A percentile compares a stretch with the other conserved stretches of the same genome.
Evolutionary conservation across 1,140 invertebrate species (phyloP).

Genomic region (Cotesia vestalis): DNA sequence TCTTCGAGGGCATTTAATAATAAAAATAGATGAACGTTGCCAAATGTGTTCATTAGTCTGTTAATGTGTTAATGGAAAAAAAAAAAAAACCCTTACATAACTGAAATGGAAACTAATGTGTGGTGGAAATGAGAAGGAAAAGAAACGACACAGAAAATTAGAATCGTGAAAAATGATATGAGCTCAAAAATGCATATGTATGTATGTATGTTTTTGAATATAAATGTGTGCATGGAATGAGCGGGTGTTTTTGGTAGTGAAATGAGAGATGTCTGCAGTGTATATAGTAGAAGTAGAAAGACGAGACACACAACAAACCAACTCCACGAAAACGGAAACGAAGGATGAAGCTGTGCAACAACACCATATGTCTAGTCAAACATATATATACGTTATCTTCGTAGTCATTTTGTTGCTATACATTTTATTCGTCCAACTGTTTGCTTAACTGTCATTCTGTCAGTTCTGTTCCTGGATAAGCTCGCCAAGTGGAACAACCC

Average conservation of each 20-base stretch:
- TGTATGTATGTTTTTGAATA: neutral
- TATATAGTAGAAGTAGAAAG: neutral
- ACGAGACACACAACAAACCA: slow-evolving; percentile 19
- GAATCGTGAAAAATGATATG: neutral
- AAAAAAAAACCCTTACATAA: no score
- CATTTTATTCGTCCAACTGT: slow-evolving; percentile 32
- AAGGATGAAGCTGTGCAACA: slow-evolving; percentile 44
- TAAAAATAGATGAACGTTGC: no score
- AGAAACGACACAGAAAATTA: neutral
- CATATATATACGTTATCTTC: slow-evolving; percentile 29
- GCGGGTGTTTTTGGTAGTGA: neutral
- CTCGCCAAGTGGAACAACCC: slow-evolving; percentile 25
- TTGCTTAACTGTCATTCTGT: slow-evolving; percentile 28
- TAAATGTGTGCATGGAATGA: slow-evolving; percentile 1
- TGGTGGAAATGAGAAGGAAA: neutral
- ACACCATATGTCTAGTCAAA: slow-evolving; percentile 30
- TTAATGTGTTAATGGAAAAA: no score
- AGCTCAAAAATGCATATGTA: neutral
- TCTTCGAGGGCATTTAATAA: no score
- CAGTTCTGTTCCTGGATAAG: neutral
- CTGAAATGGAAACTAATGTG: no score
- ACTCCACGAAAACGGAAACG: slow-evolving; percentile 47
- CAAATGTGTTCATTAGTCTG: no score
- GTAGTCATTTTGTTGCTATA: slow-evolving; percentile 39
- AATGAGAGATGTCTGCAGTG: slow-evolving; percentile 25